Conservation (phyloP, 1,140 invertebrate species). For the Whitmania pigra region DNA sequence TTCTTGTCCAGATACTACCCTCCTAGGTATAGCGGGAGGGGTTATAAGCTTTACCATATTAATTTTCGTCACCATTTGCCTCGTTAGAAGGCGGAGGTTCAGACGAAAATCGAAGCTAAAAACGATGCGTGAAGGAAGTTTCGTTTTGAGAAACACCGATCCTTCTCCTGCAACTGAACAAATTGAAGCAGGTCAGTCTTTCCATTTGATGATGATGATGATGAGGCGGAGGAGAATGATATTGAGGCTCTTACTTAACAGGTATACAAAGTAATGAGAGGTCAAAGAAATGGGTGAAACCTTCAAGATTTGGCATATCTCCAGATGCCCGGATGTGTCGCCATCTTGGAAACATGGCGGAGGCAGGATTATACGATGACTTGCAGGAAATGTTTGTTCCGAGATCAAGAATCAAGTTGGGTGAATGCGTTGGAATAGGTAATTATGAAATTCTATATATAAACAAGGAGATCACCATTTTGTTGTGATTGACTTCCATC, state of each 20-base stretch:
- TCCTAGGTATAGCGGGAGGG: neutral
- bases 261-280: neutral
- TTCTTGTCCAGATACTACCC: neutral
- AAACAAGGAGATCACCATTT: too few species aligned
- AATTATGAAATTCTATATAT: too few species aligned
- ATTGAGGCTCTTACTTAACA: neutral
- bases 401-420: neutral
- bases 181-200: neutral
- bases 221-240: neutral
- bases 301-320: neutral
- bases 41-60: neutral
- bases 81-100: neutral
- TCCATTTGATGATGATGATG: neutral
- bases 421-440: conserved; percentile 2
- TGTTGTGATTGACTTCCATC: too few species aligned
- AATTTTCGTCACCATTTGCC: neutral
- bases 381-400: conserved; percentile 9
- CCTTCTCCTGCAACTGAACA: too few species aligned
- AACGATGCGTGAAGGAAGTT: neutral
- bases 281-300: neutral
- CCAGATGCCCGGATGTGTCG: neutral
- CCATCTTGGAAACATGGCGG: conserved; percentile 2
- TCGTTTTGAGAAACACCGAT: too few species aligned
- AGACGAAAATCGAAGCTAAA: neutral
- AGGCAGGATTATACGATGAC: conserved; percentile 6